Evolutionary conservation across 1,140 invertebrate species (phyloP), one percentile per base, ranked within the genome.

Genomic region (Neodiprion fabricii): DNA sequence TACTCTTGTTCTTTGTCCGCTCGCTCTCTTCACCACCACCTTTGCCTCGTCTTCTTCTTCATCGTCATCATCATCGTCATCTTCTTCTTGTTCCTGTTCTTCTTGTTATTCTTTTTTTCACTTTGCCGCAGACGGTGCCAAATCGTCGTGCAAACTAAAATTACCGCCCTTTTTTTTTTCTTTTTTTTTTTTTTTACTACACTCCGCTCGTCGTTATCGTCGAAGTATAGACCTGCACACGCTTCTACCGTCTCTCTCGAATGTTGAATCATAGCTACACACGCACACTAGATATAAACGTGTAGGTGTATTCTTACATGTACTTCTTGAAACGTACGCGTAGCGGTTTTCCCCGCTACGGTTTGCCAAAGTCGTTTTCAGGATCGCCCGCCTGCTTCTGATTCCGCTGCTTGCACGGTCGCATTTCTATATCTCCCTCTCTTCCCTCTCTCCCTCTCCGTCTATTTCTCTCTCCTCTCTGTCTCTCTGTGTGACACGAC

Each of bases 81-180:
- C 74, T 79, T 78, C 78, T 80, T 76, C 82, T 81, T 79, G 73
- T 78, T 77, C 71, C 70, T 74, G 77, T 73, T 69, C 75, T 77
- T 82, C 78, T 78, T 78, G 77, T 73, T 81, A 81, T 40, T 40
- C 28, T 40, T 40, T 40, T 40, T 81, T 78, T 80, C 82, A 80
- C 82, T 84, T 82, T 80, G 79, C 72, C 75, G 82, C 81, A 81
- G 80, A 84, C 87, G 81, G 80, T 86, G 86, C 87, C 87, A 87
- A 87, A 88, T 85, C 83, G 84, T 82, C 84, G 75, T 79, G 76
- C 75, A 71, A 80, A 85, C 85, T 87, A 86, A 87, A 87, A 85
- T 87, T 86, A 86, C 80, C 81, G 78, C 10, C 23, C 53, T 40
- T 69, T 23, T 28, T 21, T 12, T 70, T 61, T 28, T 21, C 8